These are phyloP conservation scores for Acanthochromis polyacanthus DNA, from an alignment of 2,113 vertebrate genomes.

Conservation along the genomic window DNA sequence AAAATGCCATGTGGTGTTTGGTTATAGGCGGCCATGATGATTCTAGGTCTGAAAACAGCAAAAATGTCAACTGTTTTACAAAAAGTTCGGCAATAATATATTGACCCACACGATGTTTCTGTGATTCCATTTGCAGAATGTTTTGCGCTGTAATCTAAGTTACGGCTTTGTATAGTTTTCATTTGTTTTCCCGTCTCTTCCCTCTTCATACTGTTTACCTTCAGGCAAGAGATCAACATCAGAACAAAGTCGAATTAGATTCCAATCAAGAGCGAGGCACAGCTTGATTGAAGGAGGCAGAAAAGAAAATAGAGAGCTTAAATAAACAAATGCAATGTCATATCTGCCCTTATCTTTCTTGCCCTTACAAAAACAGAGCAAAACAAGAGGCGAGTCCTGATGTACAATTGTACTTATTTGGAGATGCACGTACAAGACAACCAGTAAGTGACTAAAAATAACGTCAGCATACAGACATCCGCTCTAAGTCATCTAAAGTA, in stretches of 20 bases:
- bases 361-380: neutral
- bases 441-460: conserved; percentile 28
- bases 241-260: conserved; percentile 15
- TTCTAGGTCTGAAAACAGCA: too few relatives aligned
- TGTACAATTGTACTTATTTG: neutral
- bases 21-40: too few relatives aligned
- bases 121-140: neutral
- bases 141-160: conserved; percentile 19
- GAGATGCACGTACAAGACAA: neutral
- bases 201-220: conserved; percentile 2
- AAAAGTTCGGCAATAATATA: too few relatives aligned
- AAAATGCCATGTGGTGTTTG: too few relatives aligned
- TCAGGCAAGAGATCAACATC: conserved; percentile 15
- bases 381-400: neutral
- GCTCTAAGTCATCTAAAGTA: conserved; percentile 1
- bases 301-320: conserved; percentile 18
- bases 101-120: too few relatives aligned
- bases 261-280: conserved; percentile 31
- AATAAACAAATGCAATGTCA: conserved; percentile 31
- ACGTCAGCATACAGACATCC: conserved; percentile 11
- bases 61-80: too few relatives aligned
- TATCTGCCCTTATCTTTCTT: neutral
- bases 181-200: conserved; percentile 11
- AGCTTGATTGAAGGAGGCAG: conserved; percentile 13
- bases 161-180: conserved; percentile 26